Evolutionary conservation across 53 echinoderm and acorn worm species (phyloP), one percentile per base, ranked within the genome.

Genomic region (Stichopus horrens): DNA sequence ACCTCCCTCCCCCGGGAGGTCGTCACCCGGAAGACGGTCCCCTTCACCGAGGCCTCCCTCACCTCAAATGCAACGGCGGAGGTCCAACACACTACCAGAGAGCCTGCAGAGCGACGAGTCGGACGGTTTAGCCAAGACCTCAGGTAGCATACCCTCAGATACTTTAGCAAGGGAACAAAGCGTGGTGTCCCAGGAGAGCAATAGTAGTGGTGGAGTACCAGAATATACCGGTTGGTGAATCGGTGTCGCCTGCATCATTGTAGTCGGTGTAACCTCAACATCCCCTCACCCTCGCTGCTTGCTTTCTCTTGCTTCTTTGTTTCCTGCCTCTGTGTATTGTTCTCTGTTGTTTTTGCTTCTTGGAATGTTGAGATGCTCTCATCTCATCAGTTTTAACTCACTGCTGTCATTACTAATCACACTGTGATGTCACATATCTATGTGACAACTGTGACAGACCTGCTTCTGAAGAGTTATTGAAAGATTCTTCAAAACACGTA

Each of bases 201-300:
- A 86, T 84, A 91, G 92, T n/a, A 92, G 94, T 4, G 92, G 93
- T 53, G 91, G 88, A 77, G 78, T 85, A n/a, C 86, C 88, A 23
- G 96, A 96, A 74, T 96, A 95, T 79, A 74, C 73, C 66, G 96
- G 96, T 96, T 96, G 90, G 96, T 96, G 74, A 82, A 92, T 71
- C 83, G 21, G 58, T 75, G 76, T 74, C 54, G 77, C 77, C 77
- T 76, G 77, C 77, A 76, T 18, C 71, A 71, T 71, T 71, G 5
- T 71, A 59, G 14, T 71, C 18, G 71, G 71, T 71, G 71, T 71
- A 71, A 20, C 71, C 19, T 16, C 71, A 71, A 71, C 71, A 18
- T 18, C 16, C 71, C 71, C 71, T 20, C 71, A 71, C 71, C 18
- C 71, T 18, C 18, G 71, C 71, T 71, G 7, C 59, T 59, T 59